Evolutionary conservation across 2,797 vertebrate species (phyloP).

Genomic region (Eurystomus glaucurus): DNA sequence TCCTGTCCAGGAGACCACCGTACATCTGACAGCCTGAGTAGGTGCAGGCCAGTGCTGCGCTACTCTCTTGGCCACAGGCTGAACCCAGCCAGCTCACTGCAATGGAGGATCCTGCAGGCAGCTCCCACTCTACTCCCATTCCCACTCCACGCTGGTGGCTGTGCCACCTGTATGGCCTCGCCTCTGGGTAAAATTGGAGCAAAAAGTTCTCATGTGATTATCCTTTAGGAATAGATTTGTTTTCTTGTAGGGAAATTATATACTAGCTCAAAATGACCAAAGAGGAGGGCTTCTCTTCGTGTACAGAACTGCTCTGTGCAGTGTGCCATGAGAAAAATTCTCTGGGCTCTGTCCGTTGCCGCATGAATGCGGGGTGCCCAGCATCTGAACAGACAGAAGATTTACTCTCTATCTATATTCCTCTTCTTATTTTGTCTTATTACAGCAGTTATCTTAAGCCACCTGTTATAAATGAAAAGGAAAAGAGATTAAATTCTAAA

Average conservation of each 20-base stretch:
- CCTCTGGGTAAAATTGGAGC: neutral
- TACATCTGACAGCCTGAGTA: neutral
- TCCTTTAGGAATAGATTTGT: neutral
- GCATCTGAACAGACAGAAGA: neutral
- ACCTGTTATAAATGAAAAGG: neutral
- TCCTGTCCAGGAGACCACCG: rapidly evolving
- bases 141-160: neutral
- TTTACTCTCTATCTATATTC: neutral
- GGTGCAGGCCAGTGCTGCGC: rapidly evolving
- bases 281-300: neutral
- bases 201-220: neutral
- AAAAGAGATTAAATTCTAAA: neutral
- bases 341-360: rapidly evolving
- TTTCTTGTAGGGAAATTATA: neutral
- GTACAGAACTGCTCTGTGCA: neutral
- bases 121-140: neutral
- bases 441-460: neutral
- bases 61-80: neutral
- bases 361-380: rapidly evolving
- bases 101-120: neutral
- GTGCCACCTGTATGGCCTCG: neutral
- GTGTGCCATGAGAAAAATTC: neutral
- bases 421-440: neutral
- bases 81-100: neutral
- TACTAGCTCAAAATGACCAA: neutral